These are phyloP conservation scores for Drosophila borealis DNA, from an alignment of 2,888 invertebrate species.

Conservation along the genomic window DNA sequence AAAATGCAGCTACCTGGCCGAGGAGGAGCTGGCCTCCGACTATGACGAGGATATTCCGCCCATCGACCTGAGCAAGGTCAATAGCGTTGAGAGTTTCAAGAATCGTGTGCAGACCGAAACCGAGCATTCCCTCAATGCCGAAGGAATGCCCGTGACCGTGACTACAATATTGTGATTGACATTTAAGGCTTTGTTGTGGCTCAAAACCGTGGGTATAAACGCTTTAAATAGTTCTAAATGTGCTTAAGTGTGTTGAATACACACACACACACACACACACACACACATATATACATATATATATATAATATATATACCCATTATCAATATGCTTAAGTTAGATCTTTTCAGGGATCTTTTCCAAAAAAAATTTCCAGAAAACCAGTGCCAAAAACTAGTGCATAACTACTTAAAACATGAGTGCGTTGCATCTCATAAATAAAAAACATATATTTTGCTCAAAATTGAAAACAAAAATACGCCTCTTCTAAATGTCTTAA, in stretches of 20 bases:
- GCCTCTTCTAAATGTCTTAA: constrained; percentile 54
- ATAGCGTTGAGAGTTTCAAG: constrained; percentile 75
- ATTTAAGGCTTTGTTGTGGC: constrained; percentile 21
- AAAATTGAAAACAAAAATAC: constrained; percentile 54
- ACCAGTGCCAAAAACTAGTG: constrained; percentile 40
- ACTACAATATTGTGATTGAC: constrained; percentile 85
- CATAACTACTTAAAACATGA: constrained; percentile 3
- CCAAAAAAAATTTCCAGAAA: constrained; percentile 2
- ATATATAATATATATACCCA: not conserved
- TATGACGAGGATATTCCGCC: constrained; percentile 82
- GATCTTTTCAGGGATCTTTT: not conserved
- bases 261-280: too few species aligned
- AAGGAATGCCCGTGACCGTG: constrained; percentile 82
- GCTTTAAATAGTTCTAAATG: constrained; percentile 12
- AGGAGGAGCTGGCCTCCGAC: constrained; percentile 76
- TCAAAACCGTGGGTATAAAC: not conserved
- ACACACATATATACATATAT: not conserved
- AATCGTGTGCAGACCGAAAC: constrained; percentile 77
- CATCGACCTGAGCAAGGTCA: constrained; percentile 78
- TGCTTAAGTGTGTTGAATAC: constrained; percentile 8
- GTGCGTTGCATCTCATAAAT: constrained; percentile 13
- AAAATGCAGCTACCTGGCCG: constrained; percentile 69
- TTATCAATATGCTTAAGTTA: constrained; percentile 12
- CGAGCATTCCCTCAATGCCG: constrained; percentile 81
- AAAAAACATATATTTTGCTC: constrained; percentile 44